A percentile compares a stretch with the other conserved stretches of the same genome.
phyloP scores from a whole-genome alignment of 2,888 invertebrate genomes.

The Tetragonula carbonaria region DNA sequence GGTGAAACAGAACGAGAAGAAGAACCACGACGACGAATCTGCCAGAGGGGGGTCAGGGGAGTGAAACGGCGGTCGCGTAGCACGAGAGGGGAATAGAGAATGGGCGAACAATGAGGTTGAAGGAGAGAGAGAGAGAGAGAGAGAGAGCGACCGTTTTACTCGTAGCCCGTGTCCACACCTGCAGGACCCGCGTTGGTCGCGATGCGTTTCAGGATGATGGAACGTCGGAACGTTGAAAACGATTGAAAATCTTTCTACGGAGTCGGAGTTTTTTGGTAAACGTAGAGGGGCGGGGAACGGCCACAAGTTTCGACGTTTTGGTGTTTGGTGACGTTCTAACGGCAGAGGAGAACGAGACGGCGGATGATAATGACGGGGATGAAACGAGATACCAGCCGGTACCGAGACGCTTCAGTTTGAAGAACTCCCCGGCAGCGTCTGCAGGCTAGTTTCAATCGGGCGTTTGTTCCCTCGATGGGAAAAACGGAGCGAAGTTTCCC shows the following conservation, averaged over 20 bases:
- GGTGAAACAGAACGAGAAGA: constrained; percentile 54
- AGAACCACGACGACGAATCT: constrained; percentile 7
- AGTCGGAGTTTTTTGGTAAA: constrained; percentile 4
- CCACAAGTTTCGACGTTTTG: constrained; percentile 12
- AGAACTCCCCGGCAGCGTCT: background rate
- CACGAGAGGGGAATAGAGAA: constrained; percentile 17
- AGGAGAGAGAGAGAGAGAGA: constrained; percentile 46
- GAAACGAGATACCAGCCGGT: background rate
- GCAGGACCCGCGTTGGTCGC: constrained; percentile 58
- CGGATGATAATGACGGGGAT: constrained; percentile 46
- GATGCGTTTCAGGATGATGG: constrained; percentile 58
- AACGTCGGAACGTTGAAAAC: constrained; percentile 27
- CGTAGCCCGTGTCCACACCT: constrained; percentile 69
- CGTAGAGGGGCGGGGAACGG: background rate
- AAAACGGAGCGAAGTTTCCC: background rate
- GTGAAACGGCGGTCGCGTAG: background rate
- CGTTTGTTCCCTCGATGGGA: background rate
- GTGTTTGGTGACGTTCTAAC: constrained; percentile 27
- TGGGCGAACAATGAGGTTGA: constrained; percentile 56
- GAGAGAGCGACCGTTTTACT: constrained; percentile 57
- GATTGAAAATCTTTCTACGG: constrained; percentile 58
- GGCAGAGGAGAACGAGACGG: constrained; percentile 17
- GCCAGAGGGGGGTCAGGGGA: background rate
- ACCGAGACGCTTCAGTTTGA: background rate
- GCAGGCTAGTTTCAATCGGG: background rate